Percentiles rank a stretch among this genome's conserved stretches.
phyloP scores from a whole-genome alignment of 1,140 invertebrate species.

The Gyrodactylus bullatarudis region DNA sequence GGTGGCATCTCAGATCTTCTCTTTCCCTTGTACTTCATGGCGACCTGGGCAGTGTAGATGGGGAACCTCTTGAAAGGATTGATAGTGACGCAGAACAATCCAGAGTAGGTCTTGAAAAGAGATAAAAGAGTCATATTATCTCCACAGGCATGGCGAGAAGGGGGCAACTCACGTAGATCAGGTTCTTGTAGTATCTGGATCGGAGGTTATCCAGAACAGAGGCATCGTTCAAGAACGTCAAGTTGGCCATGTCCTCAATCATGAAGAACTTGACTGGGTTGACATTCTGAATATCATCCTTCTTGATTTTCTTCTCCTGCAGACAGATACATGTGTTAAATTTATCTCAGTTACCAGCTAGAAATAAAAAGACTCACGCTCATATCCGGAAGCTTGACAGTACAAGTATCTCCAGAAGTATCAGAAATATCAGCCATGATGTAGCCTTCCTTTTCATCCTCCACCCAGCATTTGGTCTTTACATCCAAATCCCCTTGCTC shows the following conservation, averaged over 20 bases:
- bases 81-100: slow-evolving; percentile 96
- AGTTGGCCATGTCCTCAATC: slow-evolving; percentile 95
- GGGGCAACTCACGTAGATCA: slow-evolving; percentile 62
- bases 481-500: slow-evolving; percentile 31
- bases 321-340: slow-evolving; percentile 6
- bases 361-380: slow-evolving; percentile 11
- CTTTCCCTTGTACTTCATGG: slow-evolving; percentile 84
- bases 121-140: background rate
- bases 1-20: slow-evolving; percentile 96
- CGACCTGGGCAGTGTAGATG: slow-evolving; percentile 77
- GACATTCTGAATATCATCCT: slow-evolving; percentile 77
- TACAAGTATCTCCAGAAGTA: background rate
- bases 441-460: slow-evolving; percentile 83
- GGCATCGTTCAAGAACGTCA: slow-evolving; percentile 98
- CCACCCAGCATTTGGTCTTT: slow-evolving; percentile 96
- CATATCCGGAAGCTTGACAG: slow-evolving; percentile 5
- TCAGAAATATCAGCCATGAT: slow-evolving; percentile 30
- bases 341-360: background rate
- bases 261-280: slow-evolving; percentile 99
- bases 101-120: slow-evolving; percentile 71
- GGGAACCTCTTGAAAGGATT: slow-evolving; percentile 99
- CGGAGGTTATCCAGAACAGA: slow-evolving; percentile 93
- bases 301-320: slow-evolving; percentile 42
- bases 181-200: slow-evolving; percentile 71
- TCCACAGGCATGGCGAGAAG: background rate